Base-by-base conservation (phyloP, 2,888 invertebrate genomes). In the Caenorhabditis zanzibari region DNA sequence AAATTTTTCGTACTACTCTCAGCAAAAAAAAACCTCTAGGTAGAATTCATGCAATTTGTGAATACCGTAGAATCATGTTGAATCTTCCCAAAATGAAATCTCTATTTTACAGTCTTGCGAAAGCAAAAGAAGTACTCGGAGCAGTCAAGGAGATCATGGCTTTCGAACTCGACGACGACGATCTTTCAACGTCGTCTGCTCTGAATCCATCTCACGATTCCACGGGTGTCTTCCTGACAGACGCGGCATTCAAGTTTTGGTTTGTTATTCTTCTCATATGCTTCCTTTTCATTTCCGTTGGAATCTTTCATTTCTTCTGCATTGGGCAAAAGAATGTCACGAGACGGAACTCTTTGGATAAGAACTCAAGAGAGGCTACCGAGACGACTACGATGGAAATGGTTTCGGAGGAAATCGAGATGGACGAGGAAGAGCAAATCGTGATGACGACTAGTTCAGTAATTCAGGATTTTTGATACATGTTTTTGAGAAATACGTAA, bases 311-410 rank as follows among this genome's bases (percentile, higher is more conserved):
- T 24, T 76, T 76, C 24, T 64, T 68, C 44, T 76, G 68, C 24
- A 26, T 49, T n/a, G 75, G 66, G 12, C 54, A 76, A 38, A 66
- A 68, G 35, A 76, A 76, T 59, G 75, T 76, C 24, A 76, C 75
- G 12, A 32, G 75, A 38, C n/a, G 68, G 32, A 68, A 47, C 28
- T 76, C 75, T 2, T 5, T 68, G 22, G 44, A 59, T 14, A 68
- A 52, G 49, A 59, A 68, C 14, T 49, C 41, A 14, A 35, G 56
- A 10, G 58, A 32, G 9, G 47, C 58, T 6, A 49, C 68, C 6
- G 71, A 71, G 26, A 56, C 71, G 16, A 77, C 69, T 19, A 79
- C 79, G 28, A 71, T 79, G 64, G 71, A 79, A n/a, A 64, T 79
- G 54, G 54, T 71, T 41, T 44, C 71, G 10, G 79, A 79, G 16